Base-by-base conservation (phyloP, 2,113 vertebrate genomes). In the Notarius lentiginosus region DNA sequence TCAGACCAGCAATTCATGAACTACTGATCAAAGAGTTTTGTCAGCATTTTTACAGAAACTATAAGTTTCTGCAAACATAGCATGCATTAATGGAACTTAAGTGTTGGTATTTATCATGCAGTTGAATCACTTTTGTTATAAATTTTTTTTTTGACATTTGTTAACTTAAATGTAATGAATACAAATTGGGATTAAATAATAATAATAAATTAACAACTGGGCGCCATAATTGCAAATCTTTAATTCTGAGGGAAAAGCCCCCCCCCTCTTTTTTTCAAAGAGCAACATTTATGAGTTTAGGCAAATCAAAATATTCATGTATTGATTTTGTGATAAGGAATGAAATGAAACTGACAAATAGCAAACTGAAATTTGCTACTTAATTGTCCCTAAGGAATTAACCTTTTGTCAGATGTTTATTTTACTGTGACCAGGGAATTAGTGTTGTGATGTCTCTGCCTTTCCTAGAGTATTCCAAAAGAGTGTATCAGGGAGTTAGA, bases 401-500 rank as follows among this genome's bases (percentile, higher is more conserved):
- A 53, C 7, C 24, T 53, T 80, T 80, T 41, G 12, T 56, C 60
- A 66, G 53, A 83, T 66, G 7, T 18, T 53, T 12, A 30, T 27
- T 27, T 68, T 73, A 55, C 15, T 22, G n/a, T 84, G 66, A 27
- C 5, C 85, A 14, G 49, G 17, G 20, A 34, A 68, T 65, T 75
- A 20, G 56, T 70, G 53, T 87, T 22, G 51, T 83, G 87, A 73
- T 79, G 75, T 63, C 8, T 34, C 90, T 41, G 27, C 5, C 55
- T 86, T 81, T 60, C 49, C 12, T 94, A 96, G 97, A 98, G 85
- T 97, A 96, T 80, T 95, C 96, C 41, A 99, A 97, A 79, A 90
- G 97, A 0, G 96, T 99, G 79, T 99, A 99, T 94, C 98, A 99
- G 85, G 98, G 98, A 0, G 97, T 99, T 58, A 91, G 98, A 53